These are phyloP conservation scores for Zosterops japonicus DNA, from an alignment of 2,113 vertebrate genomes.

Conservation along the genomic window DNA sequence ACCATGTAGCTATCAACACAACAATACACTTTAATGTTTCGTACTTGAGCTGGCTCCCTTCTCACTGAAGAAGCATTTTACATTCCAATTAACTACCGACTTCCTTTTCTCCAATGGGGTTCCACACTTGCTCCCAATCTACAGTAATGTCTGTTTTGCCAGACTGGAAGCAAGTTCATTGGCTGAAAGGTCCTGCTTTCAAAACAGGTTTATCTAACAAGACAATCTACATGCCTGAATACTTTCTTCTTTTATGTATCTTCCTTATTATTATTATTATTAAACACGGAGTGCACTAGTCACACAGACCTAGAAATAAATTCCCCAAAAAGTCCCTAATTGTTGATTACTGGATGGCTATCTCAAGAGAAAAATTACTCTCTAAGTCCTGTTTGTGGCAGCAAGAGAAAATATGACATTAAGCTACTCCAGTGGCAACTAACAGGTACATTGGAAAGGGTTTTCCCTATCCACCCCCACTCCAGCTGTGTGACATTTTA, in stretches of 20 bases:
- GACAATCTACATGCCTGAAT: neutral
- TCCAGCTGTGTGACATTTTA: neutral
- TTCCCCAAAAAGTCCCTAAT: neutral
- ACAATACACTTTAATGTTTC: neutral
- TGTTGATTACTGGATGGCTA: neutral
- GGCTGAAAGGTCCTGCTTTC: neutral
- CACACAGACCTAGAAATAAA: neutral
- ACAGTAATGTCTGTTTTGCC: neutral
- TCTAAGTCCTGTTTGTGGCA: accelerated
- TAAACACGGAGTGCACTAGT: neutral
- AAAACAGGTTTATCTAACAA: neutral
- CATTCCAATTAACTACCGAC: neutral
- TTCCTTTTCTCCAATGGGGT: neutral
- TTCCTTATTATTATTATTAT: neutral
- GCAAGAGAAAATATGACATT: neutral
- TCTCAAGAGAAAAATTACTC: neutral
- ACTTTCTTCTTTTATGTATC: neutral
- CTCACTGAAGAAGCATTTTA: neutral
- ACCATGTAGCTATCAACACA: neutral
- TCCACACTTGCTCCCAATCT: neutral
- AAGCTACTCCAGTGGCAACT: neutral
- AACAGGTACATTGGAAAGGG: neutral
- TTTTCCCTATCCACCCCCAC: neutral
- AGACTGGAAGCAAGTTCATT: neutral
- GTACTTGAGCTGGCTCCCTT: neutral